Evolutionary conservation across 2,888 invertebrate species (phyloP), one percentile per base, ranked within the genome.

Genomic region (Hypomecis atomaria): DNA sequence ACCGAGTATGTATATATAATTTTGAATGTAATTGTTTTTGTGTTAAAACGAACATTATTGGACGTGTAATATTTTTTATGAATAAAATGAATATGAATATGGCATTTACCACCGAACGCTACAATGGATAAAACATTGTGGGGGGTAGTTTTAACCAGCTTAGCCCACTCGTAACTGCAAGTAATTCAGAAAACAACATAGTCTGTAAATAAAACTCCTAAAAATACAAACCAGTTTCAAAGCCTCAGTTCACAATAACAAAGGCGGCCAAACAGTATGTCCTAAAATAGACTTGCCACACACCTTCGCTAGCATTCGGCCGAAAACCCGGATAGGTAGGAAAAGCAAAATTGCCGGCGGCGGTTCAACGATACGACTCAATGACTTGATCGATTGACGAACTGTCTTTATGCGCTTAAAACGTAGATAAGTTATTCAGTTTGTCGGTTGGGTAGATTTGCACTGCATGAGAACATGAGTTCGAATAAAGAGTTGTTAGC

Each of bases 321-420:
- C n/a, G 37, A 13, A 38, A 44, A 40, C 10, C 34, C 33, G 33
- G 59, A 33, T 48, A 49, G 57, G 53, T 58, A 1, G 11, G 11
- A 58, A 63, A 58, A 60, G n/a, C 9, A 38, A 44, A n/a, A 55
- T 33, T 13, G 47, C n/a, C 13, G 45, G 56, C 50, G n/a, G 11
- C 36, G 23, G 48, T 44, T 34, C 38, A 11, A 53, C 62, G 57
- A 64, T 62, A 56, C 66, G 44, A 53, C 48, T 62, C 59, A 53
- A 60, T 45, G 23, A 23, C 23, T 23, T 23, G 23, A 23, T 67
- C 50, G 45, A 58, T 59, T 53, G 50, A 47, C 49, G 45, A 9
- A 47, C 45, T 23, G 50, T 42, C 47, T 50, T 43, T 34, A n/a
- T 36, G 13, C 4, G 13, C 23, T n/a, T 6, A 44, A 50, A 38